Evolutionary conservation across 2,113 vertebrate species (phyloP).

Genomic region (Lophotis ruficrista): DNA sequence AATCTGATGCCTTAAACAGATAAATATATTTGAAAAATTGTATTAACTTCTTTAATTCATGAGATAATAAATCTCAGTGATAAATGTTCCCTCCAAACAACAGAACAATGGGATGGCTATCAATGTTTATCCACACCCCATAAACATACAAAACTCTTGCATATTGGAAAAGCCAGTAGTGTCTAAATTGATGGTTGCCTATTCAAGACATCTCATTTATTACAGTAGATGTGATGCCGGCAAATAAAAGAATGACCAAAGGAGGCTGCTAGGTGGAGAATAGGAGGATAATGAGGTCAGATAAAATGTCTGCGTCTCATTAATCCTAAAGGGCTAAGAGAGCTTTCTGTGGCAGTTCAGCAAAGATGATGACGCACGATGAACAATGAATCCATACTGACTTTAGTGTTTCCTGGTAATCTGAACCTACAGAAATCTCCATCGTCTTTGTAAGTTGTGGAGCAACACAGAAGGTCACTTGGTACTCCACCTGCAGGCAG

Average conservation of each 20-base stretch:
- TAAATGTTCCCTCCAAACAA: not conserved
- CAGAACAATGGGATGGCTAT: constrained; percentile 31
- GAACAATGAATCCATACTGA: not conserved
- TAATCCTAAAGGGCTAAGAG: constrained; percentile 23
- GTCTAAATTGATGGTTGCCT: constrained; percentile 9
- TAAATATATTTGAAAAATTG: not conserved
- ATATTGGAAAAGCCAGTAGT: not conserved
- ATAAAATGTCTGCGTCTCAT: constrained; percentile 52
- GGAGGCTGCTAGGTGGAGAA: constrained; percentile 14
- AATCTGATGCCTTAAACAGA: not conserved
- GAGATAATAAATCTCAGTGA: constrained; percentile 23
- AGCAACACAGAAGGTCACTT: not conserved
- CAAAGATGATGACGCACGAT: not conserved
- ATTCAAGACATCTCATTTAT: constrained; percentile 12
- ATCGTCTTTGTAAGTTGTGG: not conserved
- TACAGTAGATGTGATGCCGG: not conserved
- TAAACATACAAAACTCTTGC: not conserved
- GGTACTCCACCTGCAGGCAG: not conserved
- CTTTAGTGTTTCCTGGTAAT: not conserved
- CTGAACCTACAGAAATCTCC: not conserved
- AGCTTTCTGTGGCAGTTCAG: not conserved
- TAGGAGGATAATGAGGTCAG: constrained; percentile 58
- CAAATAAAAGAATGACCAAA: constrained; percentile 40
- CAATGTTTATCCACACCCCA: constrained; percentile 15
- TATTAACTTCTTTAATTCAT: not conserved